phyloP scores from a whole-genome alignment of 2,113 vertebrate species.

The Probosciger aterrimus region DNA sequence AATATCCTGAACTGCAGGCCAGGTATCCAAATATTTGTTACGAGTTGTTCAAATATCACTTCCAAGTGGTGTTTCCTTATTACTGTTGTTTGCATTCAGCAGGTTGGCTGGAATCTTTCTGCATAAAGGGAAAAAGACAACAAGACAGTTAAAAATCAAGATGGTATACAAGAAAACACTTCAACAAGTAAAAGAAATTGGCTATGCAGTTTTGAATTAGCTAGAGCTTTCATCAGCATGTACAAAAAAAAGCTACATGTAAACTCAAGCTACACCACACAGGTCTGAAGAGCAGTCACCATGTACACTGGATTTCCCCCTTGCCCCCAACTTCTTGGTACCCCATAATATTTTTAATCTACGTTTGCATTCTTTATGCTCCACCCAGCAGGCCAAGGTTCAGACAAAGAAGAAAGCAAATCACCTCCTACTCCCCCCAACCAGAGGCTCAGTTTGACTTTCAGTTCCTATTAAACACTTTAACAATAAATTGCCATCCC shows the following conservation, averaged over 20 bases:
- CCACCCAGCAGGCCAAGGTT: not conserved
- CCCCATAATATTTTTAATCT: not conserved
- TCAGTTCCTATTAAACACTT: not conserved
- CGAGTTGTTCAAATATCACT: constrained; percentile 70
- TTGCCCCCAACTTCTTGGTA: not conserved
- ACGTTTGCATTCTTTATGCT: not conserved
- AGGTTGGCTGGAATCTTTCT: constrained; percentile 92
- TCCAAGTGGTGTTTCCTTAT: constrained; percentile 73
- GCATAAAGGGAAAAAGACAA: constrained; percentile 21
- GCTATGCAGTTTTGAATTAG: not conserved
- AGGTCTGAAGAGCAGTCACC: not conserved
- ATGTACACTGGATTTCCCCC: not conserved
- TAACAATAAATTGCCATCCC: not conserved
- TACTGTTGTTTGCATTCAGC: constrained; percentile 99
- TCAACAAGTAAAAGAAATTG: not conserved
- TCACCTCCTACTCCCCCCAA: not conserved
- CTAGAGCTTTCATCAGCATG: not conserved
- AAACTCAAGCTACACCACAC: not conserved
- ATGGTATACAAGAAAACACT: not conserved
- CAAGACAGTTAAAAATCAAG: not conserved
- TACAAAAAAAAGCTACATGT: not conserved
- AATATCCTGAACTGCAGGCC: constrained; percentile 74
- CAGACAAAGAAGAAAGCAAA: not conserved
- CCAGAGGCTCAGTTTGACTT: not conserved
- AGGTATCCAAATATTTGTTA: constrained; percentile 76